Evolutionary conservation across 2,888 invertebrate species (phyloP).

Genomic region (Linnaemya tessellans): DNA sequence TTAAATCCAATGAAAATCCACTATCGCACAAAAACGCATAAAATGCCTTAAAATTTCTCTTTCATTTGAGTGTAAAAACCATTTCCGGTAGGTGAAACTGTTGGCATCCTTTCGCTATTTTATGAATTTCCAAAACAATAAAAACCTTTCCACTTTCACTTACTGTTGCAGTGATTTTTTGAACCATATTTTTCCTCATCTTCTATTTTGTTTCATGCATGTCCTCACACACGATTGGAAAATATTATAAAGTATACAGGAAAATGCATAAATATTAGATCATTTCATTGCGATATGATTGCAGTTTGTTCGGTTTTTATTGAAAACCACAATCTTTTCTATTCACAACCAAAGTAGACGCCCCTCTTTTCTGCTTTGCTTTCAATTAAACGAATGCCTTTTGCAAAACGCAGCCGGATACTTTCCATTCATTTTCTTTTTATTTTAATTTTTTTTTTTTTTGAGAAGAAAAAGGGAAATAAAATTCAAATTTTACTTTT

Average conservation of each 20-base stretch:
- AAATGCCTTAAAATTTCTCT: constrained; percentile 47
- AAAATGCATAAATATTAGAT: constrained; percentile 66
- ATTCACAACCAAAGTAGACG: constrained; percentile 53
- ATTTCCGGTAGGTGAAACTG: constrained; percentile 69
- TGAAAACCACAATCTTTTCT: constrained; percentile 66
- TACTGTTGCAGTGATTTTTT: constrained; percentile 24
- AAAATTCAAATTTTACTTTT: constrained; percentile 69
- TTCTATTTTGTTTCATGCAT: background rate
- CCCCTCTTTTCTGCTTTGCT: constrained; percentile 28
- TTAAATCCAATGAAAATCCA: constrained; percentile 22
- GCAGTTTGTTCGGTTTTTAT: constrained; percentile 58
- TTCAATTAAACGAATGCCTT: constrained; percentile 1
- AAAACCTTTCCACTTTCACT: constrained; percentile 47
- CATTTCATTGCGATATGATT: constrained; percentile 62
- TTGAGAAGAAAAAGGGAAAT: constrained; percentile 10
- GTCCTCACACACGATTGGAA: too few species aligned
- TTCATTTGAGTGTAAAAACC: constrained; percentile 62
- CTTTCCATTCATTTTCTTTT: constrained; percentile 51
- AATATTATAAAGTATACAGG: too few species aligned
- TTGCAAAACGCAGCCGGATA: constrained; percentile 61
- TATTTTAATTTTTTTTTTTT: background rate
- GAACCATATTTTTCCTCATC: background rate
- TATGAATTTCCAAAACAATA: constrained; percentile 20
- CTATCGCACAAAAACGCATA: constrained; percentile 47
- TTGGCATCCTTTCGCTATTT: constrained; percentile 56